Conservation (phyloP, 2,797 vertebrate species). For the Malacoctenus gilli region DNA sequence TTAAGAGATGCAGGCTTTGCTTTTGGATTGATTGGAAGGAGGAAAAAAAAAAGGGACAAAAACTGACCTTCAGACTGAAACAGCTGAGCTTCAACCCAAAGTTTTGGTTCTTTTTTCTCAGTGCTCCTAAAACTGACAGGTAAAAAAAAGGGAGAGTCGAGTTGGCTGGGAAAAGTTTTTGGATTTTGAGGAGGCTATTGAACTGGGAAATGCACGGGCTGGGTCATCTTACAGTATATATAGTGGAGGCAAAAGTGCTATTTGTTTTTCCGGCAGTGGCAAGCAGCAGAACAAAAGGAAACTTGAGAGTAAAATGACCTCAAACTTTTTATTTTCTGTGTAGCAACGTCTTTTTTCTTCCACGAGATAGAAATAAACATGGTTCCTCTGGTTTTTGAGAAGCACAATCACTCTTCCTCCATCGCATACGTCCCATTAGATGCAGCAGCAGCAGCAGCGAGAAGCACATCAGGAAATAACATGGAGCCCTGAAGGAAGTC, state of each 20-base stretch:
- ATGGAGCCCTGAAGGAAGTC: not conserved
- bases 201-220: no score
- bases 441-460: not conserved
- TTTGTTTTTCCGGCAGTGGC: no score
- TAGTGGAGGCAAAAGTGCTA: no score
- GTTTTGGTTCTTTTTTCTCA: conserved; percentile 18
- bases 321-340: not conserved
- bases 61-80: conserved; percentile 11
- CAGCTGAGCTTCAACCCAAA: conserved; percentile 19
- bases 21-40: conserved; percentile 26
- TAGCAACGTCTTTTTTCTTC: not conserved
- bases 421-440: not conserved
- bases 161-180: no score
- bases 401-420: not conserved
- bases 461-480: not conserved
- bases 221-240: no score
- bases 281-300: not conserved
- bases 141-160: no score
- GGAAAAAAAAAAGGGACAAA: no score
- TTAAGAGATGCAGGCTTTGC: conserved; percentile 25
- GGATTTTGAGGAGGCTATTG: not conserved
- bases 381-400: not conserved
- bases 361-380: conserved; percentile 6
- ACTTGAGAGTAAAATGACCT: no score
- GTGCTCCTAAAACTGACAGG: not conserved